Conservation (phyloP, 2,888 invertebrate genomes). For the Cheilosia vulpina region DNA sequence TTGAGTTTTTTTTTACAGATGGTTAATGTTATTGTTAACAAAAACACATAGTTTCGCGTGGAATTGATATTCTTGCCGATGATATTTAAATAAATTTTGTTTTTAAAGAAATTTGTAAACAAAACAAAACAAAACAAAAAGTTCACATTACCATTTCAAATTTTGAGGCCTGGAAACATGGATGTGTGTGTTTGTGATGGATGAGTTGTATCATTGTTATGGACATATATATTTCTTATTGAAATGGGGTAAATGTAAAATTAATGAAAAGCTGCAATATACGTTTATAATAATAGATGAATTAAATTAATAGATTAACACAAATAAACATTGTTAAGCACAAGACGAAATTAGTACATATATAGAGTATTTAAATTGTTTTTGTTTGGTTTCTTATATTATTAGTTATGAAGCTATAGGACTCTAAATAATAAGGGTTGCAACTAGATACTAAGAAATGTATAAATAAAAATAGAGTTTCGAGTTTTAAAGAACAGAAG, state of each 20-base stretch:
- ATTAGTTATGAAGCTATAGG: conserved; percentile 39
- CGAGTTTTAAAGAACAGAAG: conserved; percentile 1
- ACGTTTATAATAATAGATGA: conserved; percentile 32
- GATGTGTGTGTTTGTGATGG: conserved; percentile 72
- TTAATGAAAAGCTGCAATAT: conserved; percentile 71
- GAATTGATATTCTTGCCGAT: conserved; percentile 37
- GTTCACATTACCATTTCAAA: conserved; percentile 68
- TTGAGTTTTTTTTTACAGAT: conserved; percentile 45
- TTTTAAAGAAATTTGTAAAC: conserved; percentile 6
- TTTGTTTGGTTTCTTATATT: conserved; percentile 12
- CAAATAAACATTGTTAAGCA: conserved; percentile 59
- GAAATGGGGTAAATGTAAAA: conserved; percentile 49
- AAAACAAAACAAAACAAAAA: conserved; percentile 28
- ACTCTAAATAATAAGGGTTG: conserved; percentile 12
- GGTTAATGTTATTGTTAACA: conserved; percentile 64
- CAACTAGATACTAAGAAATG: conserved; percentile 24
- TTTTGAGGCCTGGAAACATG: conserved; percentile 73
- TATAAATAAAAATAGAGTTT: conserved; percentile 32
- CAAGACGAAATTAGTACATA: conserved; percentile 68
- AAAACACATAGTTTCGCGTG: conserved; percentile 53
- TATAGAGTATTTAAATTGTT: conserved; percentile 3
- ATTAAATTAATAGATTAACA: conserved; percentile 53
- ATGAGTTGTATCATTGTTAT: conserved; percentile 67
- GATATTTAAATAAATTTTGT: conserved; percentile 20
- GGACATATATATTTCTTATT: conserved; percentile 29